Evolutionary conservation across 2,888 invertebrate species (phyloP), one percentile per base, ranked within the genome.

Genomic region (Aricia artaxerxes): DNA sequence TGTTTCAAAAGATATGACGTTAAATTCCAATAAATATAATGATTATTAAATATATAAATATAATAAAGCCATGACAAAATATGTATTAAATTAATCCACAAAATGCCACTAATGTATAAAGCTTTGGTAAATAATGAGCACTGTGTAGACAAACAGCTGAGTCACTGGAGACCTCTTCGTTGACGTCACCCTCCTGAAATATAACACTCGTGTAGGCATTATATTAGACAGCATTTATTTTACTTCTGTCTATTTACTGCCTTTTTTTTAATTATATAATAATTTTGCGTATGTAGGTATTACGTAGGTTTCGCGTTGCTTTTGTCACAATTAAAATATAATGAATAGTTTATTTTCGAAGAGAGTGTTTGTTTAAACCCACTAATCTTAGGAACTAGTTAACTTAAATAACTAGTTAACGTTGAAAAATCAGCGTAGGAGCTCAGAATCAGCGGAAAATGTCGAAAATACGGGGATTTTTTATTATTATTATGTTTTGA

Each of bases 181-280:
- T 75, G 35, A 35, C 76, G 76, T 76, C 53, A 76, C 76, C 76
- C 76, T 75, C 13, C 57, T 53, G 76, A 76, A 76, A 76, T 35
- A 57, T 7, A 35, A 57, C 76, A 76, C 76, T 31, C 44, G 44
- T 6, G 13, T 35, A 64, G 24, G 49, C 35, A 73, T 73, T 38
- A 72, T 40, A n/a, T 44, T 2, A 24, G 31, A 73, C 72, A 40
- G 40, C 13, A 16, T 38, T 38, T 72, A 13, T 16, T 40, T 38
- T 4, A 40, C 7, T 64, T 64, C 9, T 64, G 64, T 31, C 64
- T 64, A 64, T 2, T 64, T 64, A 64, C 64, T 64, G 31, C 9
- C 7, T 31, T 64, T 31, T 31, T 64, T 9, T 64, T 2, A 64
- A 31, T 24, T 24, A 24, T 61, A 24, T 24, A 24, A 24, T 61